Percentiles rank a stretch among this genome's conserved stretches.
phyloP scores from a whole-genome alignment of 1,140 invertebrate genomes.

The Brachionus rotundiformis region DNA sequence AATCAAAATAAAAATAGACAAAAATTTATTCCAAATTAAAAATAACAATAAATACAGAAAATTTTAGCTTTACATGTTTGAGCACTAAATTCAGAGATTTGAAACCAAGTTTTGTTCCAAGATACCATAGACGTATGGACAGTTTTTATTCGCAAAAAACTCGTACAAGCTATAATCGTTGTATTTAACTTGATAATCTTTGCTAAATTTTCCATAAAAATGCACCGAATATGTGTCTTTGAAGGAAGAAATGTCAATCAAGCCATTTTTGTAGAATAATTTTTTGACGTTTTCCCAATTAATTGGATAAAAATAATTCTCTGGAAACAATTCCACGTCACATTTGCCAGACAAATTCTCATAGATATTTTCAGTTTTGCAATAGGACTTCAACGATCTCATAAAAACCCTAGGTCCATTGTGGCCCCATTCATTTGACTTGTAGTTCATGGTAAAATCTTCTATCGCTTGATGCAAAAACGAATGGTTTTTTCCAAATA shows the following conservation, averaged over 20 bases:
- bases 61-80: no score
- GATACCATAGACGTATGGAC: neutral
- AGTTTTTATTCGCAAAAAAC: conserved; percentile 19
- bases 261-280: neutral
- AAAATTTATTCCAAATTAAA: neutral
- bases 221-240: neutral
- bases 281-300: conserved; percentile 16
- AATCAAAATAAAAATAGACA: no score
- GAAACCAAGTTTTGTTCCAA: neutral
- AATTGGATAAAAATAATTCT: conserved; percentile 12
- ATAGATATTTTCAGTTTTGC: conserved; percentile 21
- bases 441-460: neutral
- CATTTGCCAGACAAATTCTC: neutral
- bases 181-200: neutral
- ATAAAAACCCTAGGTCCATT: neutral
- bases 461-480: neutral
- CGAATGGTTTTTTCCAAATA: conserved; percentile 6
- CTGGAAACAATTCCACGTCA: conserved; percentile 23
- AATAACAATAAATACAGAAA: neutral
- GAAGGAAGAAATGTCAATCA: neutral
- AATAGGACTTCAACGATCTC: neutral
- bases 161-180: conserved; percentile 29
- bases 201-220: conserved; percentile 30
- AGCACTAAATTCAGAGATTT: neutral
- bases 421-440: neutral